Evolutionary conservation across 2,888 invertebrate genomes (phyloP), one percentile per base, ranked within the genome.

Genomic region (Hetaerina titia): DNA sequence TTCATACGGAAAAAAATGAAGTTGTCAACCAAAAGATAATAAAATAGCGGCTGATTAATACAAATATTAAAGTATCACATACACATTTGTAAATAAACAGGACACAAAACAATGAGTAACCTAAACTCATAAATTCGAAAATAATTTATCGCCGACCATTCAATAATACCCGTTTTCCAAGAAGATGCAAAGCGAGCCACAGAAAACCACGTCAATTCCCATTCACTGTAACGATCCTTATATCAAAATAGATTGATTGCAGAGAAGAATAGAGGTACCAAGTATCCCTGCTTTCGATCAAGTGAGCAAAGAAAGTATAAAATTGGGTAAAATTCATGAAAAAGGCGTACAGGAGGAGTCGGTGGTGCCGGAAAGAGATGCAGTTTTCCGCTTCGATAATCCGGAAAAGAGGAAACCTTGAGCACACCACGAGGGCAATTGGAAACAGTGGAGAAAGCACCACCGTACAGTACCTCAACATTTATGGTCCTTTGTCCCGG

Each of bases 361-460:
- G 31, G 11, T 81, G 81, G 31, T 81, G 31, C 31, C 81, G 81
- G 81, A 81, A 69, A 81, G 31, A 22, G 81, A 81, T 81, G 81
- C 81, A 81, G 31, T 81, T 81, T 81, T 81, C 81, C 81, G 81
- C 81, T 81, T 81, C 81, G 81, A 81, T 81, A 81, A 81, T 0
- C 81, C 81, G 31, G 81, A 81, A 81, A 81, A 81, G 31, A 81
- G n/a, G 81, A 31, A n/a, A 31, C 19, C 81, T 22, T 81, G 19
- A 81, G 81, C 25, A 11, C 81, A 31, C 13, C 81, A 81, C 81
- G 81, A 31, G 31, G 31, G 19, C 25, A 31, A 81, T 81, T 15
- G 74, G 69, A 74, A 74, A 9, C n/a, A 25, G 9, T 8, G 31
- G 25, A 31, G 81, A 81, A 31, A 81, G 31, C 22, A 81, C 81